These are phyloP conservation scores for Zaprionus camerounensis DNA, from an alignment of 1,140 invertebrate genomes.

Conservation along the genomic window DNA sequence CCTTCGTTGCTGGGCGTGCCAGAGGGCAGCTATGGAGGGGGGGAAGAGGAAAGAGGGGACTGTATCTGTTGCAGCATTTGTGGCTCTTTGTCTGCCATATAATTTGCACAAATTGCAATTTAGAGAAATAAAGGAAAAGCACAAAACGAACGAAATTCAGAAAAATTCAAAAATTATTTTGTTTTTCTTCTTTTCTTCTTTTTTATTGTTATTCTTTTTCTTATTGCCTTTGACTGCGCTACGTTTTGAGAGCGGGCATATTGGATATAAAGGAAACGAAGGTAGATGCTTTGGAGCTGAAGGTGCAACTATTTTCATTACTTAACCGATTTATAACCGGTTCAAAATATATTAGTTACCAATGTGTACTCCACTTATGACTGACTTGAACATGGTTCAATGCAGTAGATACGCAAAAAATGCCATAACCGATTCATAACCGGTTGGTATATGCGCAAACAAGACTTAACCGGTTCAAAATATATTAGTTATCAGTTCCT, in stretches of 20 bases:
- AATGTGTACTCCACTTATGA: neutral
- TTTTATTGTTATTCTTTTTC: neutral
- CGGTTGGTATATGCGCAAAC: too few relatives aligned
- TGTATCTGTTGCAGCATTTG: conserved; percentile 56
- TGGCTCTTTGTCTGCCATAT: conserved; percentile 74
- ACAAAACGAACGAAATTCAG: conserved; percentile 41
- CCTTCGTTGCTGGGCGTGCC: neutral
- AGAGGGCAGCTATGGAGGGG: neutral
- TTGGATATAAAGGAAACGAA: neutral
- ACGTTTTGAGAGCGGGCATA: neutral
- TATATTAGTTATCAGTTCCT: too few relatives aligned
- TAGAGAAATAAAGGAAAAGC: conserved; percentile 77
- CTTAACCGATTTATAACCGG: neutral
- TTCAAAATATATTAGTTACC: neutral
- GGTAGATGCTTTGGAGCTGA: neutral
- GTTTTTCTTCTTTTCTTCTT: neutral
- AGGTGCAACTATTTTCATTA: neutral
- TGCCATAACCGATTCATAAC: too few relatives aligned
- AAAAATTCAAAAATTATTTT: conserved; percentile 25
- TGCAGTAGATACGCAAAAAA: too few relatives aligned
- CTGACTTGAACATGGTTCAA: too few relatives aligned
- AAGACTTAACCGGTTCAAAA: too few relatives aligned
- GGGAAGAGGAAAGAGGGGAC: neutral
- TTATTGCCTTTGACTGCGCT: neutral
- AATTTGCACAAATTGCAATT: conserved; percentile 81